Evolutionary conservation across 2,113 vertebrate species (phyloP).

Genomic region (Ellobius talpinus): DNA sequence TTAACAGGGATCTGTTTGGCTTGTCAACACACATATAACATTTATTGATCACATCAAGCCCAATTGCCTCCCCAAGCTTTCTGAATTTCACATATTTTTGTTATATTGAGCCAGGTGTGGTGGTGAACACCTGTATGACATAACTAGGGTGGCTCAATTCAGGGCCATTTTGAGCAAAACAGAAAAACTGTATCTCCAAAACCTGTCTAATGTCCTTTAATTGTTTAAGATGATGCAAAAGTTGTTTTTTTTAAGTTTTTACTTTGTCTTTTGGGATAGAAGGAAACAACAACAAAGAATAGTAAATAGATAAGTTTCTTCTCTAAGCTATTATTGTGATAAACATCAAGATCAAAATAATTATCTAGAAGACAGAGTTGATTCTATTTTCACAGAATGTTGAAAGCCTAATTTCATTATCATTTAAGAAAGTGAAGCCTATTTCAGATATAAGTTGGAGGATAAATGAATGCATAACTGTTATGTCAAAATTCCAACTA

Average conservation of each 20-base stretch:
- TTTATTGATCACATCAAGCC: not conserved
- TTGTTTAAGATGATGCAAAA: not conserved
- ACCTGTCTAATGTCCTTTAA: not conserved
- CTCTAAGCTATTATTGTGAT: not conserved
- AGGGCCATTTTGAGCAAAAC: not conserved
- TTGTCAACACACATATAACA: not conserved
- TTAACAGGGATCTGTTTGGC: not conserved
- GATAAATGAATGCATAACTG: not conserved
- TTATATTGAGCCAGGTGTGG: not conserved
- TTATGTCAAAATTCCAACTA: not conserved
- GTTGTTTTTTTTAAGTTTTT: not conserved
- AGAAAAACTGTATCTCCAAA: not conserved
- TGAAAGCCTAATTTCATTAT: not conserved
- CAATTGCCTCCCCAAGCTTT: not conserved
- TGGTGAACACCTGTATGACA: not conserved
- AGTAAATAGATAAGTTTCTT: not conserved
- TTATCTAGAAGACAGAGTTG: not conserved
- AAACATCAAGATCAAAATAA: not conserved
- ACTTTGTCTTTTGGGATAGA: not conserved
- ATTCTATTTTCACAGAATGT: not conserved
- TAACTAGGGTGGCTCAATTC: not conserved
- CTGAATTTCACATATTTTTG: not conserved
- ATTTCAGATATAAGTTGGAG: constrained; percentile 12
- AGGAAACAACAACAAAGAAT: not conserved
- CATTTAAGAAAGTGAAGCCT: not conserved